A percentile compares a stretch with the other conserved stretches of the same genome.
These are phyloP conservation scores for Clupea harengus DNA, from an alignment of 2,113 vertebrate genomes.

Conservation along the genomic window DNA sequence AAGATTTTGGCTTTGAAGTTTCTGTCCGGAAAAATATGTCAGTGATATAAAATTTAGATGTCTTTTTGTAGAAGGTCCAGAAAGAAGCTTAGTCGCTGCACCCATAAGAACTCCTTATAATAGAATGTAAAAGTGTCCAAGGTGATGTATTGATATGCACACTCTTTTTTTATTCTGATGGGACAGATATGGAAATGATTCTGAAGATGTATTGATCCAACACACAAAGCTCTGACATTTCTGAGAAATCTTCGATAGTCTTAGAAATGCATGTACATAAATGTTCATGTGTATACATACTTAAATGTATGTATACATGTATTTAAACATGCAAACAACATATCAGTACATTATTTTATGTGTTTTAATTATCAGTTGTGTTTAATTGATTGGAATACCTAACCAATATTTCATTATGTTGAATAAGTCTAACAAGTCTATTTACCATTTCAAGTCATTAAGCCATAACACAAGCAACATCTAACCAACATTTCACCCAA, in stretches of 20 bases:
- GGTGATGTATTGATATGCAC: background rate
- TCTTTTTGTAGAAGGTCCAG: background rate
- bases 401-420: background rate
- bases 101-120: background rate
- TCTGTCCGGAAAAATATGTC: conserved; percentile 1
- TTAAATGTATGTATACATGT: background rate
- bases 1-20: conserved; percentile 28
- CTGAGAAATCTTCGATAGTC: background rate
- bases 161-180: background rate
- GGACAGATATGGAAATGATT: background rate
- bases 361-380: background rate
- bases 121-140: background rate
- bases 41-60: conserved; percentile 4
- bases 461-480: background rate
- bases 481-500: background rate
- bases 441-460: background rate
- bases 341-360: too few species aligned
- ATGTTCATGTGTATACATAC: background rate
- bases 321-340: too few species aligned
- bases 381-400: background rate
- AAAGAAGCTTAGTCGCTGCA: background rate
- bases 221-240: too few species aligned
- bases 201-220: background rate
- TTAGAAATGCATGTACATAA: background rate
- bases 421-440: background rate